Conservation (phyloP, 2,888 invertebrate species). For the Anodontia alba region DNA sequence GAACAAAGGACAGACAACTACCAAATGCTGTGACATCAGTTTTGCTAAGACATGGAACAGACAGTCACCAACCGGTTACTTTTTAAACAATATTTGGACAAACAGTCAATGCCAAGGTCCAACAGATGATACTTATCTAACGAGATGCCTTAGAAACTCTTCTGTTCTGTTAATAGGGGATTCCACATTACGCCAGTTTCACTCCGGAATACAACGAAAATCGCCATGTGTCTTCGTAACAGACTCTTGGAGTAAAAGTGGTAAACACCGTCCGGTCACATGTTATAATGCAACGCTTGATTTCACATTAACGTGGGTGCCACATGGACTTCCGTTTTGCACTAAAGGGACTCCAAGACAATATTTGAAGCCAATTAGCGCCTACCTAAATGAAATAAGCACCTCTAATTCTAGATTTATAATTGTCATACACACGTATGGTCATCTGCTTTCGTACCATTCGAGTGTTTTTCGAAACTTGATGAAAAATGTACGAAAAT, state of each 20-base stretch:
- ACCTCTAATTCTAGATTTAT: slow-evolving; percentile 13
- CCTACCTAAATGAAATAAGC: slow-evolving; percentile 28
- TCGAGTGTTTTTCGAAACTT: slow-evolving; percentile 44
- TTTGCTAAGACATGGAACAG: not conserved
- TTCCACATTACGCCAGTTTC: slow-evolving; percentile 47
- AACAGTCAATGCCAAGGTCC: not conserved
- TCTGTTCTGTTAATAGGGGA: slow-evolving; percentile 43
- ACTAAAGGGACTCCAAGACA: slow-evolving; percentile 42
- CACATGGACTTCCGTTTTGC: slow-evolving; percentile 55
- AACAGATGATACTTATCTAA: not conserved
- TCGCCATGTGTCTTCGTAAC: slow-evolving; percentile 43
- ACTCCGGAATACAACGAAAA: slow-evolving; percentile 25
- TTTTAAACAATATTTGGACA: not conserved
- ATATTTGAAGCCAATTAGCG: slow-evolving; percentile 41
- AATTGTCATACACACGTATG: slow-evolving; percentile 42
- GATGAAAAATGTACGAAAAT: slow-evolving; percentile 34
- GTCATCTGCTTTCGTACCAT: slow-evolving; percentile 48
- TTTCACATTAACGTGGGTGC: slow-evolving; percentile 37
- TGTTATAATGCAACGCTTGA: slow-evolving; percentile 32
- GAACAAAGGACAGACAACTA: too few relatives aligned
- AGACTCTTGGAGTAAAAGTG: slow-evolving; percentile 36
- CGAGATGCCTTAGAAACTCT: slow-evolving; percentile 31
- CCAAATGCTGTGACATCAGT: not conserved
- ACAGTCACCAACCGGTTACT: not conserved
- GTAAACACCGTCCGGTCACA: slow-evolving; percentile 47